These are phyloP conservation scores for Sebastes trivittatus DNA, from an alignment of 2,797 vertebrate genomes.

Conservation along the genomic window DNA sequence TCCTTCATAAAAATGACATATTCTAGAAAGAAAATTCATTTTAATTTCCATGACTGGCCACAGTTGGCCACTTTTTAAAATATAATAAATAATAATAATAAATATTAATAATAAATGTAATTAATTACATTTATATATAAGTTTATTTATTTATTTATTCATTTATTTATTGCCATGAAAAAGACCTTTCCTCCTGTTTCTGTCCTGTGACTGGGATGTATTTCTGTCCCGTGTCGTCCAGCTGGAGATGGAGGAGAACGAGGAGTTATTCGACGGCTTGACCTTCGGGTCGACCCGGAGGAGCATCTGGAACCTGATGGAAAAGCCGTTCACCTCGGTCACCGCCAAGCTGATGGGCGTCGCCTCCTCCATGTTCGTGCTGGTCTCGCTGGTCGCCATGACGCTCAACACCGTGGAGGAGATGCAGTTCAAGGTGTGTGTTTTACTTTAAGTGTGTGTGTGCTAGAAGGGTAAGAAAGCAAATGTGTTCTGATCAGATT, in stretches of 20 bases:
- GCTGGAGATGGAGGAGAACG: slow-evolving; percentile 85
- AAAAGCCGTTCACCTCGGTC: slow-evolving; percentile 93
- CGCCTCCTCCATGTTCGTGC: slow-evolving; percentile 91
- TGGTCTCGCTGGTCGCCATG: slow-evolving; percentile 92
- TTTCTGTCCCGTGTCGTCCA: slow-evolving; percentile 2
- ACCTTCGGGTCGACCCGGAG: slow-evolving; percentile 69
- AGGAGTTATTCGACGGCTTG: slow-evolving; percentile 86
- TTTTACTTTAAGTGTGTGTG: background rate
- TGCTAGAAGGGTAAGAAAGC: background rate
- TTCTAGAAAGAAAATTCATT: background rate
- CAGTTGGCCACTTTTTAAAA: background rate
- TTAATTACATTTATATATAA: too few species aligned
- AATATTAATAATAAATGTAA: too few species aligned
- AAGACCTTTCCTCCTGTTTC: background rate
- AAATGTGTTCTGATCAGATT: background rate
- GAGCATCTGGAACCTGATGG: slow-evolving; percentile 93
- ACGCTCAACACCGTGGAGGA: slow-evolving; percentile 94
- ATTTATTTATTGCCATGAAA: background rate
- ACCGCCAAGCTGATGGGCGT: slow-evolving; percentile 89
- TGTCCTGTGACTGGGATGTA: background rate
- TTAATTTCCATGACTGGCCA: background rate
- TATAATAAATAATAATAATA: background rate
- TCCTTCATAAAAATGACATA: background rate
- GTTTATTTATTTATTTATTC: background rate
- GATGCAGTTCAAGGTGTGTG: slow-evolving; percentile 84